Evolutionary conservation across 2,888 invertebrate genomes (phyloP).

Genomic region (Pharmacophagus antenor): DNA sequence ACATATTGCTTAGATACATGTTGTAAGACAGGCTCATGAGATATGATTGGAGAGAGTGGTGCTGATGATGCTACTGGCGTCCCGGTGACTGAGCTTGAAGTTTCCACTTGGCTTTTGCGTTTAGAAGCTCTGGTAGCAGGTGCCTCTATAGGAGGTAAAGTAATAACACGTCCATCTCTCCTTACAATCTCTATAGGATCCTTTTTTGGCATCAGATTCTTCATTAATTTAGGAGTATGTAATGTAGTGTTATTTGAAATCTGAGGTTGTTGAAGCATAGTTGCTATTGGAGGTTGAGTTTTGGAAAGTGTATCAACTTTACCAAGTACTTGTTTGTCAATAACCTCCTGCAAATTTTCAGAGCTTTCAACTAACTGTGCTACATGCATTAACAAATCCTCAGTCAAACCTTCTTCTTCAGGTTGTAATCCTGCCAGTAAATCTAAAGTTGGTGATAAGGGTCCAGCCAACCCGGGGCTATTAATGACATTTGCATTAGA

Average conservation of each 20-base stretch:
- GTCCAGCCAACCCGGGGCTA: conserved; percentile 75
- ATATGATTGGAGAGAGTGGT: conserved; percentile 37
- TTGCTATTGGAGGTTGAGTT: conserved; percentile 43
- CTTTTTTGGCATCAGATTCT: conserved; percentile 59
- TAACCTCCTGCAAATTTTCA: conserved; percentile 86
- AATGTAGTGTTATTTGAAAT: conserved; percentile 14
- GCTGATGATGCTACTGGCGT: conserved; percentile 38
- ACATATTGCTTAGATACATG: conserved; percentile 63
- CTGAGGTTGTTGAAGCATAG: conserved; percentile 36
- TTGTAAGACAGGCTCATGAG: conserved; percentile 54
- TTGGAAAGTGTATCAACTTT: conserved; percentile 61
- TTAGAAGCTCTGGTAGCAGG: conserved; percentile 90
- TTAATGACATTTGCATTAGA: conserved; percentile 57
- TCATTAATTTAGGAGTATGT: conserved; percentile 43
- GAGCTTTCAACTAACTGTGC: conserved; percentile 85
- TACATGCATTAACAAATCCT: conserved; percentile 87
- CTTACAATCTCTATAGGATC: conserved; percentile 87
- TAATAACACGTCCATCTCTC: conserved; percentile 87
- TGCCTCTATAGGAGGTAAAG: conserved; percentile 90
- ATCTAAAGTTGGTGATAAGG: conserved; percentile 81
- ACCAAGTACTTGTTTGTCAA: conserved; percentile 83
- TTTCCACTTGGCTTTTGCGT: conserved; percentile 76
- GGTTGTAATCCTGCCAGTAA: conserved; percentile 81
- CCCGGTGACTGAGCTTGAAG: conserved; percentile 39
- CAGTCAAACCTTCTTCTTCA: conserved; percentile 84